Conservation (phyloP, 2,888 invertebrate genomes). For the Hyles lineata region DNA sequence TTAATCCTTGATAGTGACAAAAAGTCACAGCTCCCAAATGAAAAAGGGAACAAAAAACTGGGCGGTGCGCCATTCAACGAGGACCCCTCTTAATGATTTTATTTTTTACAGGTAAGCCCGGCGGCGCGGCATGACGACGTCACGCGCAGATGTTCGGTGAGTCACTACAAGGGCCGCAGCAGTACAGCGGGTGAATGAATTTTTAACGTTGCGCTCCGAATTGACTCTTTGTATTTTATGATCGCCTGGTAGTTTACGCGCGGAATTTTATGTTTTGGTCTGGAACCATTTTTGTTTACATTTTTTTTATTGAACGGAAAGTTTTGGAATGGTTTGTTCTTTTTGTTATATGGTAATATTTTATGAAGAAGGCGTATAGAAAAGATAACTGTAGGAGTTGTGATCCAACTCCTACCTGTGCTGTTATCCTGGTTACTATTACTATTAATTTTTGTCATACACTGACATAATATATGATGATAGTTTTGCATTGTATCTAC, state of each 20-base stretch:
- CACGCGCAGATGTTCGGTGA: conserved; percentile 37
- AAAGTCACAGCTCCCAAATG: not conserved
- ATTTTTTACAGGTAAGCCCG: conserved; percentile 46
- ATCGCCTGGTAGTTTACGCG: conserved; percentile 27
- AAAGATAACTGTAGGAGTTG: too few relatives aligned
- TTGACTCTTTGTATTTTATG: conserved; percentile 23
- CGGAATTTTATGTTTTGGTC: not conserved
- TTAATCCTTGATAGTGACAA: conserved; percentile 17
- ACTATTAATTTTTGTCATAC: too few relatives aligned
- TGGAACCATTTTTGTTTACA: not conserved
- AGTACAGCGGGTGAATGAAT: conserved; percentile 33
- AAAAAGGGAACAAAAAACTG: conserved; percentile 14
- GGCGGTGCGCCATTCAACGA: conserved; percentile 25
- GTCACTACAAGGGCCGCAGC: conserved; percentile 39
- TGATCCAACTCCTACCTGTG: too few relatives aligned
- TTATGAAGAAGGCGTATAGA: too few relatives aligned
- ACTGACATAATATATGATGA: too few relatives aligned
- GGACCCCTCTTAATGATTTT: conserved; percentile 36
- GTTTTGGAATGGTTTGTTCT: not conserved
- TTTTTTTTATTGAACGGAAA: not conserved
- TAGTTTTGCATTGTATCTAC: too few relatives aligned
- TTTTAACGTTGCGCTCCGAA: conserved; percentile 32
- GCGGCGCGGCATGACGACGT: conserved; percentile 8
- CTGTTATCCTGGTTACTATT: too few relatives aligned
- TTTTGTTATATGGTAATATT: not conserved